These are phyloP conservation scores for Doris montereyensis DNA, from an alignment of 2,888 invertebrate genomes.

Conservation along the genomic window DNA sequence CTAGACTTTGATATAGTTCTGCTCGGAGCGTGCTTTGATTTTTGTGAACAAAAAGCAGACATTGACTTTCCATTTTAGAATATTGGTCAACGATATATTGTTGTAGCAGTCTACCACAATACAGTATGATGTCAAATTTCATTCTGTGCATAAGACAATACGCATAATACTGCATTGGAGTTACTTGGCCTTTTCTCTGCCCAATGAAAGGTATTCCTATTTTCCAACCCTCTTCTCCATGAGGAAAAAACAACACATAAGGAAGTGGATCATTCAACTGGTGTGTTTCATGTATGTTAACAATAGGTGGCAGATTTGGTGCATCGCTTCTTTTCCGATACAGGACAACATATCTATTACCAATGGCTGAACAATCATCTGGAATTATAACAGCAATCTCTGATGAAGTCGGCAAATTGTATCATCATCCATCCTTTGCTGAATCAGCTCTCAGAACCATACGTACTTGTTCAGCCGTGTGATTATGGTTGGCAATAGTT, in stretches of 20 bases:
- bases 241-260: constrained; percentile 27
- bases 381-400: too few relatives aligned
- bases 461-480: too few relatives aligned
- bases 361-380: too few relatives aligned
- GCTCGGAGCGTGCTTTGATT: constrained; percentile 28
- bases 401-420: too few relatives aligned
- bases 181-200: constrained; percentile 9
- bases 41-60: constrained; percentile 17
- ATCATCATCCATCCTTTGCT: too few relatives aligned
- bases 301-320: constrained; percentile 15
- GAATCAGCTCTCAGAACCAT: too few relatives aligned
- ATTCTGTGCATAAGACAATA: constrained; percentile 30
- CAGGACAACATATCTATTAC: constrained; percentile 35
- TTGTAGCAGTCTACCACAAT: constrained; percentile 32
- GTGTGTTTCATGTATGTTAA: constrained; percentile 32
- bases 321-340: constrained; percentile 22
- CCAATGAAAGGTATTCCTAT: too few relatives aligned
- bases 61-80: constrained; percentile 35
- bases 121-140: constrained; percentile 27
- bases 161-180: constrained; percentile 32
- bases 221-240: constrained; percentile 35
- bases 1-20: constrained; percentile 33
- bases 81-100: constrained; percentile 41
- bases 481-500: too few relatives aligned
- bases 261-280: constrained; percentile 38